phyloP scores from a whole-genome alignment of 1,140 invertebrate genomes.

The Sycobia sp. region DNA sequence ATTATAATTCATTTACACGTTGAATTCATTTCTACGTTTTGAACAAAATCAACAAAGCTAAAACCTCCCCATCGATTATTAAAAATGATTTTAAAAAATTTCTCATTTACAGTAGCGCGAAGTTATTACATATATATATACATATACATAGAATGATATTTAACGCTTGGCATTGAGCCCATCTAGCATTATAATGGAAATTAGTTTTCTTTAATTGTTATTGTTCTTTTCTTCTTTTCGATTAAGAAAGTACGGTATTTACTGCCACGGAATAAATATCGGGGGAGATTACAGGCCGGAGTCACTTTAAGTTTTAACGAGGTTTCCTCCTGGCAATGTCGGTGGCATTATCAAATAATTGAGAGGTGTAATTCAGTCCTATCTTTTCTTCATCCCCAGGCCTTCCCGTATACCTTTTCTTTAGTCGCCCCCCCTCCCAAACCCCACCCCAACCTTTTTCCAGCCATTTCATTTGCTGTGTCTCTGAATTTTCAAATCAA shows the following conservation, averaged over 20 bases:
- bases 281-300: slow-evolving; percentile 53
- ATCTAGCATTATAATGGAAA: slow-evolving; percentile 2
- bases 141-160: too few relatives aligned
- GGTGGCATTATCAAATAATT: slow-evolving; percentile 59
- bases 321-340: slow-evolving; percentile 50
- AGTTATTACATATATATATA: too few relatives aligned
- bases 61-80: too few relatives aligned
- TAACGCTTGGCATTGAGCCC: too few relatives aligned
- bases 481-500: slow-evolving; percentile 26
- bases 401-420: slow-evolving; percentile 33
- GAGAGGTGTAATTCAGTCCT: slow-evolving; percentile 57
- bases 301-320: slow-evolving; percentile 58
- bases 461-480: not conserved
- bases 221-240: slow-evolving; percentile 14
- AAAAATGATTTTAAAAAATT: too few relatives aligned
- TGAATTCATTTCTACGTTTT: too few relatives aligned
- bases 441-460: too few relatives aligned
- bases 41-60: too few relatives aligned
- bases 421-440: not conserved
- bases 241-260: slow-evolving; percentile 38
- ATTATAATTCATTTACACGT: too few relatives aligned
- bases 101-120: too few relatives aligned
- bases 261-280: slow-evolving; percentile 52
- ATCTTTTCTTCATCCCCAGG: slow-evolving; percentile 43
- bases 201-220: slow-evolving; percentile 29